These are phyloP conservation scores for Drosophila anomelani DNA, from an alignment of 2,888 invertebrate species.

Conservation along the genomic window DNA sequence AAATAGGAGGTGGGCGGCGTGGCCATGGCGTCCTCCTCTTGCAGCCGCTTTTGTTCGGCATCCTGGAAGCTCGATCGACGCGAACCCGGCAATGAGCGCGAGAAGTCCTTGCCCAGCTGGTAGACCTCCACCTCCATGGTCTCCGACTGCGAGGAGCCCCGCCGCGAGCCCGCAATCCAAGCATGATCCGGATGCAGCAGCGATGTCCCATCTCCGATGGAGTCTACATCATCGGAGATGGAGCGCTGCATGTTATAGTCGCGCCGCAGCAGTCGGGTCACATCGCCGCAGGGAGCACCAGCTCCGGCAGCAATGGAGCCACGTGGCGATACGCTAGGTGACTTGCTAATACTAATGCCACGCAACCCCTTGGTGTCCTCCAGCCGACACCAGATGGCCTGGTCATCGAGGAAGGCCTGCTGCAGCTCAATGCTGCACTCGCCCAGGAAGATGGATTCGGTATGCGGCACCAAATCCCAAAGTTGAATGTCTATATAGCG, in stretches of 20 bases:
- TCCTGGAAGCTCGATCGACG: constrained; percentile 93
- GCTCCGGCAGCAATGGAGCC: constrained; percentile 88
- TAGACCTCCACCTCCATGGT: constrained; percentile 93
- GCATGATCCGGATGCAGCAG: constrained; percentile 94
- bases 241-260: constrained; percentile 92
- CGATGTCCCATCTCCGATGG: constrained; percentile 90
- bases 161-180: constrained; percentile 90
- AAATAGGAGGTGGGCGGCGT: constrained; percentile 86
- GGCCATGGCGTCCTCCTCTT: constrained; percentile 82
- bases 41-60: constrained; percentile 87
- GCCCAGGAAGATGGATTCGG: constrained; percentile 92
- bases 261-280: constrained; percentile 88
- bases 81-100: constrained; percentile 93
- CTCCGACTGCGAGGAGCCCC: constrained; percentile 96
- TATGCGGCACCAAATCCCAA: constrained; percentile 94
- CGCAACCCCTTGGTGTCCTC: constrained; percentile 91
- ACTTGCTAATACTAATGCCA: constrained; percentile 86
- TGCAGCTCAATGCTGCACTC: constrained; percentile 88
- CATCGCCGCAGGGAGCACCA: constrained; percentile 86
- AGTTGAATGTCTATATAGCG: constrained; percentile 93
- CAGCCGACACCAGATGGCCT: constrained; percentile 95
- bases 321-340: constrained; percentile 91
- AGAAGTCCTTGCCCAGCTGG: constrained; percentile 93
- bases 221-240: constrained; percentile 91
- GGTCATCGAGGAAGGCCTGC: constrained; percentile 94